Base-by-base conservation (phyloP, 2,888 invertebrate species). In the Tyria jacobaeae region DNA sequence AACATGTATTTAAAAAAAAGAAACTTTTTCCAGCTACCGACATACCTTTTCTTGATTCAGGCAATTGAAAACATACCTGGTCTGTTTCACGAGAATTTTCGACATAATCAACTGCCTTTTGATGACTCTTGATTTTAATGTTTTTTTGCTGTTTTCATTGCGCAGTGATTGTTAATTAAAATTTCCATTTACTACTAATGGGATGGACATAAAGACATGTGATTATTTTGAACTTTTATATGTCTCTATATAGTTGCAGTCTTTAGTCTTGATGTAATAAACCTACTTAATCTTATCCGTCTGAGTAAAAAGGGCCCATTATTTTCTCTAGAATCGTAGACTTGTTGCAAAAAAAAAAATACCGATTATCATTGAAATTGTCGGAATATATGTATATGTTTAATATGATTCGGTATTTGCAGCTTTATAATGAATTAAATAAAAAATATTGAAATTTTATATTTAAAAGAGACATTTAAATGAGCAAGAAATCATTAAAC, bases 111-210 rank as follows among this genome's bases (percentile, higher is more conserved):
- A 31, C 53, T 7, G 2, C 52, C 15, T 31, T 48, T 31, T n/a
- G 25, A 34, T 9, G 51, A 15, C n/a, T 15, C 35, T 48, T 53
- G 25, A 53, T 41, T 53, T 25, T 41, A 12, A 53, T 25, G 52
- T 54, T 27, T 27, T 17, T 54, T 27, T 27, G 25, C 27, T 25
- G 27, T 54, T 12, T n/a, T 27, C 27, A 17, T 27, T 53, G 10
- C 12, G 6, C 10, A 39, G 37, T 48, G 51, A 39, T 48, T 39
- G 39, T 39, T 21, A 39, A 60, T 60, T 49, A 52, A 44, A 59
- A 35, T 52, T 59, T 34, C 44, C 21, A 39, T 60, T 60, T 39
- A 21, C 54, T 21, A 48, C 21, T 44, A 31, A 37, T 7, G 21
- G 31, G 21, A 15, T 48, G 48, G 25, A n/a, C 35, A 41, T 34